Percentiles rank a stretch among this genome's conserved stretches.
These are phyloP conservation scores for Plagodis dolabraria DNA, from an alignment of 2,888 invertebrate species.

Conservation along the genomic window DNA sequence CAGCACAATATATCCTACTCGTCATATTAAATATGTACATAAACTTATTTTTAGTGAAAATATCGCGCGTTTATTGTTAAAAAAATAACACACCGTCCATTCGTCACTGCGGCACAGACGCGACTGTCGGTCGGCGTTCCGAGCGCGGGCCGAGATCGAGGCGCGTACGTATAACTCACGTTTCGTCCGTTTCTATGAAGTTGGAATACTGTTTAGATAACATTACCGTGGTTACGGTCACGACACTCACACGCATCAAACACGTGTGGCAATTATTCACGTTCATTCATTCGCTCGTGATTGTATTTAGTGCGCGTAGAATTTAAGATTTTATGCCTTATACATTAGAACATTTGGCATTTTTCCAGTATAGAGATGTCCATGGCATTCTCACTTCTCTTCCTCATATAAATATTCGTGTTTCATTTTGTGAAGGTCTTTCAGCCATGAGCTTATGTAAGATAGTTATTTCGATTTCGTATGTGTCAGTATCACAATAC, in stretches of 20 bases:
- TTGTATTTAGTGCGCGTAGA: conserved; percentile 2
- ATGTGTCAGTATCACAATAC: conserved; percentile 3
- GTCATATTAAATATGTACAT: too few species aligned
- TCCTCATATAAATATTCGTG: conserved; percentile 24
- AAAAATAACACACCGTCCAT: too few species aligned
- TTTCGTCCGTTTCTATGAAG: too few species aligned
- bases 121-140: too few species aligned
- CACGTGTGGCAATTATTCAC: background rate
- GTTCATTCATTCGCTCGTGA: conserved; percentile 10
- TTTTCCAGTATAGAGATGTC: conserved; percentile 44
- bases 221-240: too few species aligned
- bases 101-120: too few species aligned
- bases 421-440: conserved; percentile 33
- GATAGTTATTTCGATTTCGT: conserved; percentile 2
- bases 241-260: background rate
- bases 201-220: too few species aligned
- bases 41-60: too few species aligned
- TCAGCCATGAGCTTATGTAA: conserved; percentile 46
- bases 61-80: too few species aligned
- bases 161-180: too few species aligned
- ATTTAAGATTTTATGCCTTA: conserved; percentile 1
- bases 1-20: too few species aligned
- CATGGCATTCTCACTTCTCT: conserved; percentile 34
- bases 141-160: too few species aligned
- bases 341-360: conserved; percentile 42